phyloP scores from a whole-genome alignment of 1,140 invertebrate genomes.

The Schlechtendalia chinensis region DNA sequence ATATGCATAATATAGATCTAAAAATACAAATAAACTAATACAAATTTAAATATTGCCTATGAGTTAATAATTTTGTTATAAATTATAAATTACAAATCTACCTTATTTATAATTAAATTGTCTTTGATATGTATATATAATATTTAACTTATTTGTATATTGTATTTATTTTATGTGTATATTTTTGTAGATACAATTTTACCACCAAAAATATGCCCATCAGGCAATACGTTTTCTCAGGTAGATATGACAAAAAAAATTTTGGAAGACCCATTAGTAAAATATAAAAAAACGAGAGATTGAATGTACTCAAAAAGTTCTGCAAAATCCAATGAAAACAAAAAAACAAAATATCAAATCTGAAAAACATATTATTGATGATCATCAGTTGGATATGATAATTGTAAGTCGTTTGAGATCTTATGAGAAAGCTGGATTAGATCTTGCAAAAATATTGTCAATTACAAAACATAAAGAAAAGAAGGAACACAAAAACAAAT shows the following conservation, averaged over 20 bases:
- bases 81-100: no score
- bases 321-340: slow-evolving; percentile 88
- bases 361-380: slow-evolving; percentile 34
- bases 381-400: slow-evolving; percentile 43
- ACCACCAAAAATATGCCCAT: slow-evolving; percentile 10
- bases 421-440: slow-evolving; percentile 41
- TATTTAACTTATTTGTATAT: no score
- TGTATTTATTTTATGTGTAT: not conserved
- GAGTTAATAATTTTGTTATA: no score
- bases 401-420: slow-evolving; percentile 40
- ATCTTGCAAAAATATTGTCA: slow-evolving; percentile 37
- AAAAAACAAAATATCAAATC: slow-evolving; percentile 75
- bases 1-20: no score
- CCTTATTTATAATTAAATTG: no score
- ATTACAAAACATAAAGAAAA: slow-evolving; percentile 37
- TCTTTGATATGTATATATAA: no score
- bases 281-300: slow-evolving; percentile 82
- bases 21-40: no score
- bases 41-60: no score
- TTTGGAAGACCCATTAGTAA: slow-evolving; percentile 84
- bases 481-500: slow-evolving; percentile 20
- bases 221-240: slow-evolving; percentile 56
- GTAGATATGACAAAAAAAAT: slow-evolving; percentile 64
- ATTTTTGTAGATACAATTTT: slow-evolving; percentile 29
- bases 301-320: slow-evolving; percentile 73